Percentiles rank a stretch among this genome's conserved stretches.
Evolutionary conservation across 1,140 invertebrate species (phyloP).

Genomic region (Cydia pomonella): DNA sequence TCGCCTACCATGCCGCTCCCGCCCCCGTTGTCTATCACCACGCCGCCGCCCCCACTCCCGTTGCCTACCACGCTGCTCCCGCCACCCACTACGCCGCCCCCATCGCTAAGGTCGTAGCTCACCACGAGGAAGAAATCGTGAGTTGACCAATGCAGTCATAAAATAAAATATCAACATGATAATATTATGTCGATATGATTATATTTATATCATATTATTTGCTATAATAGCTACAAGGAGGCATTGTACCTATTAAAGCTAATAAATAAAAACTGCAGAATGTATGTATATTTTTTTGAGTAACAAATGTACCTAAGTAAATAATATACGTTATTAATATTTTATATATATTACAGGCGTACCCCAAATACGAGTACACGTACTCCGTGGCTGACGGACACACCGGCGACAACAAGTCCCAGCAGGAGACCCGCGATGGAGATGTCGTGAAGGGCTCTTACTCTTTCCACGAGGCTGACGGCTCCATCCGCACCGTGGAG

Average conservation of each 20-base stretch:
- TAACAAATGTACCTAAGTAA: too few species aligned
- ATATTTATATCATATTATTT: too few species aligned
- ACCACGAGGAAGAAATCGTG: slow-evolving; percentile 31
- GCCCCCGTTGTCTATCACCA: slow-evolving; percentile 39
- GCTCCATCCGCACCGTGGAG: slow-evolving; percentile 78
- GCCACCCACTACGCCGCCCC: slow-evolving; percentile 48
- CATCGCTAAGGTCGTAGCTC: slow-evolving; percentile 43
- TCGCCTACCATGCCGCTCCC: slow-evolving; percentile 42
- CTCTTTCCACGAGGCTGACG: slow-evolving; percentile 80
- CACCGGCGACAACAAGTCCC: slow-evolving; percentile 79
- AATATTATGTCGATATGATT: too few species aligned
- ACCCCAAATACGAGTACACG: slow-evolving; percentile 66
- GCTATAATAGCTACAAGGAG: too few species aligned
- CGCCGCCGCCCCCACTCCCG: slow-evolving; percentile 42
- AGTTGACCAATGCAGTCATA: neutral
- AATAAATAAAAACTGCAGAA: too few species aligned
- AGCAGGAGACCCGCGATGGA: slow-evolving; percentile 80
- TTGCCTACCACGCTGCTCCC: slow-evolving; percentile 47
- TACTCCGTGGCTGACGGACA: slow-evolving; percentile 71
- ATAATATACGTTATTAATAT: neutral
- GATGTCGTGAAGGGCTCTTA: slow-evolving; percentile 81
- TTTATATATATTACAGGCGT: slow-evolving; percentile 39
- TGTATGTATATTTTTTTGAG: slow-evolving; percentile 74
- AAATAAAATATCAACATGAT: neutral
- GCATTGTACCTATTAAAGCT: too few species aligned